Evolutionary conservation across 2,797 vertebrate species (phyloP).

Genomic region (Chaetophractus vellerosus): DNA sequence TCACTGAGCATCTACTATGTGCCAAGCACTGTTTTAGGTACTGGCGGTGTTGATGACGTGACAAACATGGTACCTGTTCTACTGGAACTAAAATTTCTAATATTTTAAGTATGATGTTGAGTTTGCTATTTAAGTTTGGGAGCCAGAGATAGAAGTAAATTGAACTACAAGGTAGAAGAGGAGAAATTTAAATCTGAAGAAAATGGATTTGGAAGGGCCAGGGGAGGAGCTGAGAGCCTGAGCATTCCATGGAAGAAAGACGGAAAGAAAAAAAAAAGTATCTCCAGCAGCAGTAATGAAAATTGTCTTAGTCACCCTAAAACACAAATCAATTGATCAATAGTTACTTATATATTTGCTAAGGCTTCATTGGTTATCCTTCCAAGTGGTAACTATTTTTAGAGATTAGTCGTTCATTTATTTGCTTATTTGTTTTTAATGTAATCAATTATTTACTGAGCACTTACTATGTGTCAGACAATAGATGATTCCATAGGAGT

Average conservation of each 20-base stretch:
- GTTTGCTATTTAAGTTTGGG: background rate
- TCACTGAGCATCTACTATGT: background rate
- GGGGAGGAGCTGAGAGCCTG: background rate
- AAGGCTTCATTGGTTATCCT: background rate
- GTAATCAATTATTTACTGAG: constrained; percentile 5
- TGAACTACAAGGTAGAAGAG: background rate
- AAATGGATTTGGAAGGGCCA: background rate
- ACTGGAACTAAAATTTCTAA: background rate
- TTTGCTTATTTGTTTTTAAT: background rate
- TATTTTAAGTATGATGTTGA: background rate
- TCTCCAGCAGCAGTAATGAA: background rate
- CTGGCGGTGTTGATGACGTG: background rate
- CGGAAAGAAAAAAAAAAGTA: background rate
- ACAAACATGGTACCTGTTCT: background rate
- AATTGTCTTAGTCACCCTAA: background rate
- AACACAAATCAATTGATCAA: constrained; percentile 28
- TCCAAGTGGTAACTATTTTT: background rate
- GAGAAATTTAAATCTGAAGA: constrained; percentile 12
- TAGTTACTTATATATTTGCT: background rate
- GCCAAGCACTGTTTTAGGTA: background rate
- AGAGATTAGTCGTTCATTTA: background rate
- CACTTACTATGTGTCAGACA: background rate
- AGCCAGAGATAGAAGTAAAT: background rate
- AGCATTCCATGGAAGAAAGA: background rate
- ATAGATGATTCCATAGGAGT: background rate